These are phyloP conservation scores for Athrips mouffetella DNA, from an alignment of 2,888 invertebrate species.

Conservation along the genomic window DNA sequence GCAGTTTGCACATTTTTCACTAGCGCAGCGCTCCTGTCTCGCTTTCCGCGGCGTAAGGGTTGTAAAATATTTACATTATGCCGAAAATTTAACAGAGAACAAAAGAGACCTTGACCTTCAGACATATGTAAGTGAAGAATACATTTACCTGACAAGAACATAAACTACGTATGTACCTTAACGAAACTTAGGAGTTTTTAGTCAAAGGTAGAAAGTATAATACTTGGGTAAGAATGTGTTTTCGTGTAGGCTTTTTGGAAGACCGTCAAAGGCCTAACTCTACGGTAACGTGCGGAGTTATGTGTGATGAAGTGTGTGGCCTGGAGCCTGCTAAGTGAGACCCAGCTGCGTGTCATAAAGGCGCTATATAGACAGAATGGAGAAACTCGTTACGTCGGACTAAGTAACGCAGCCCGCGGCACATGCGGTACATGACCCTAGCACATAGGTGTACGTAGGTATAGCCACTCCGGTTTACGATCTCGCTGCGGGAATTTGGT, in stretches of 20 bases:
- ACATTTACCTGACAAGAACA: too few relatives aligned
- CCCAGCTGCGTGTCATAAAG: slow-evolving; percentile 5
- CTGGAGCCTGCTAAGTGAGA: neutral
- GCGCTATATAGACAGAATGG: slow-evolving; percentile 1
- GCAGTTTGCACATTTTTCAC: slow-evolving; percentile 1
- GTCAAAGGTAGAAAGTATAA: too few relatives aligned
- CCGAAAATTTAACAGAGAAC: too few relatives aligned
- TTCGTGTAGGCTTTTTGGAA: neutral
- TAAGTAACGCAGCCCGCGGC: slow-evolving; percentile 1
- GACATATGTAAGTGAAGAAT: too few relatives aligned
- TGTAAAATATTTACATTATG: neutral
- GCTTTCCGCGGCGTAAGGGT: neutral
- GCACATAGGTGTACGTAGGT: neutral
- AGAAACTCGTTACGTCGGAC: slow-evolving; percentile 3
- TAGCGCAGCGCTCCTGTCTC: too few relatives aligned
- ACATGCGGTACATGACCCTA: neutral
- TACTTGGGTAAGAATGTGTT: neutral
- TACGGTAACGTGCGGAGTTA: too few relatives aligned
- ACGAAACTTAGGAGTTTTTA: too few relatives aligned
- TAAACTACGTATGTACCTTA: too few relatives aligned
- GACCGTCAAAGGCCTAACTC: neutral
- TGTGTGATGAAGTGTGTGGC: neutral
- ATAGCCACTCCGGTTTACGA: slow-evolving; percentile 11
- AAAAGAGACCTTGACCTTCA: too few relatives aligned
- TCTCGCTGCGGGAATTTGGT: slow-evolving; percentile 6